Conservation (phyloP, 2,113 vertebrate species). For the Hemiscyllium ocellatum region DNA sequence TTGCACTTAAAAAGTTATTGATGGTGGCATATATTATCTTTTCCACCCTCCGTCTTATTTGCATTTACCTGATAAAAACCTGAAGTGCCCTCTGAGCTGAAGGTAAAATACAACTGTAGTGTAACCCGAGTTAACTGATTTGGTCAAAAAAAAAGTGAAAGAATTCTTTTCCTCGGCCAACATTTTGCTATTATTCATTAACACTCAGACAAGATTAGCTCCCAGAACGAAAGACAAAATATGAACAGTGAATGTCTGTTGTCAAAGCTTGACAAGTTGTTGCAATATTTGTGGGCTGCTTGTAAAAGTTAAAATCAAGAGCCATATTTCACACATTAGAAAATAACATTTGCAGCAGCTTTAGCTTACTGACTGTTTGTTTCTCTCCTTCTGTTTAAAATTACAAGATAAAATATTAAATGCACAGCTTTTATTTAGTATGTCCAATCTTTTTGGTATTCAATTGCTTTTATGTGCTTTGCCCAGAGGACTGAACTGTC, state of each 20-base stretch:
- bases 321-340: neutral
- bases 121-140: neutral
- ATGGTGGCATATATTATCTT: neutral
- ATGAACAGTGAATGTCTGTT: neutral
- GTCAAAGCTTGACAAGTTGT: neutral
- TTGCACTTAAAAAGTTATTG: neutral
- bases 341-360: neutral
- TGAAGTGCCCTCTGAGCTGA: neutral
- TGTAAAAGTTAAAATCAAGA: slow-evolving; percentile 2
- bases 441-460: neutral
- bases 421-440: neutral
- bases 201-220: neutral
- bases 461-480: neutral
- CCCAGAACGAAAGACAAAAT: neutral
- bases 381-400: neutral
- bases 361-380: neutral
- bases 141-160: neutral
- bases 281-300: neutral
- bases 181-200: slow-evolving; percentile 16
- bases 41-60: neutral
- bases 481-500: neutral
- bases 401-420: neutral
- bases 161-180: neutral
- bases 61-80: neutral
- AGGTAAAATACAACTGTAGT: neutral